Evolutionary conservation across 2,888 invertebrate species (phyloP).

Genomic region (Lamproptera curius): DNA sequence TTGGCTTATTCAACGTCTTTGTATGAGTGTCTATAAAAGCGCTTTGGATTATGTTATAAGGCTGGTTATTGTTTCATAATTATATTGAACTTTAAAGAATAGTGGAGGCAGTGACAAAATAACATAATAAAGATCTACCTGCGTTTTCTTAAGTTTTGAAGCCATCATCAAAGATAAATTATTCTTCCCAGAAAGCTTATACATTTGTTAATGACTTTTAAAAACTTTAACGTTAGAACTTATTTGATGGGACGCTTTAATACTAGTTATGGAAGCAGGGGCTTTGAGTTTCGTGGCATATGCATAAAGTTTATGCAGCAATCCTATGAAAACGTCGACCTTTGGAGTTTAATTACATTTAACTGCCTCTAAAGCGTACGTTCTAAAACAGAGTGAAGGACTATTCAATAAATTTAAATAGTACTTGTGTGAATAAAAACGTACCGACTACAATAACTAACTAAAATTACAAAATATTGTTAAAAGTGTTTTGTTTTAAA

Average conservation of each 20-base stretch:
- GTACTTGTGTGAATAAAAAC: conserved; percentile 1
- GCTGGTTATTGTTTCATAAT: too few species aligned
- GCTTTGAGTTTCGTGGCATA: conserved; percentile 22
- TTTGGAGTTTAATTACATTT: conserved; percentile 32
- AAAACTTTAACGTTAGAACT: conserved; percentile 14
- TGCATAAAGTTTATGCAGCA: conserved; percentile 30
- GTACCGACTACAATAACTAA: too few species aligned
- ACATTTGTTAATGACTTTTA: conserved; percentile 5
- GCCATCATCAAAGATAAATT: too few species aligned
- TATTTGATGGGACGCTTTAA: conserved; percentile 16
- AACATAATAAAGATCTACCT: too few species aligned
- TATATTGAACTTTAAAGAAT: too few species aligned
- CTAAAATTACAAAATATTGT: too few species aligned
- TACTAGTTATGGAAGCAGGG: conserved; percentile 7
- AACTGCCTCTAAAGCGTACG: conserved; percentile 25
- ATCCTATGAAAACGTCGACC: conserved; percentile 29
- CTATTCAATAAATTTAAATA: conserved; percentile 9
- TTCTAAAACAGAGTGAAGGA: conserved; percentile 12
- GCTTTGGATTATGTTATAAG: too few species aligned
- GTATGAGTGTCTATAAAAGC: too few species aligned
- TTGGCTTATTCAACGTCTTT: too few species aligned
- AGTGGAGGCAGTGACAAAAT: too few species aligned
- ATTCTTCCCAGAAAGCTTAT: neutral
- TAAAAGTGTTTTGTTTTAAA: too few species aligned
- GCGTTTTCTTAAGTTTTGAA: too few species aligned